Base-by-base conservation (phyloP, 2,797 vertebrate genomes). In the Takifugu ocellatus region DNA sequence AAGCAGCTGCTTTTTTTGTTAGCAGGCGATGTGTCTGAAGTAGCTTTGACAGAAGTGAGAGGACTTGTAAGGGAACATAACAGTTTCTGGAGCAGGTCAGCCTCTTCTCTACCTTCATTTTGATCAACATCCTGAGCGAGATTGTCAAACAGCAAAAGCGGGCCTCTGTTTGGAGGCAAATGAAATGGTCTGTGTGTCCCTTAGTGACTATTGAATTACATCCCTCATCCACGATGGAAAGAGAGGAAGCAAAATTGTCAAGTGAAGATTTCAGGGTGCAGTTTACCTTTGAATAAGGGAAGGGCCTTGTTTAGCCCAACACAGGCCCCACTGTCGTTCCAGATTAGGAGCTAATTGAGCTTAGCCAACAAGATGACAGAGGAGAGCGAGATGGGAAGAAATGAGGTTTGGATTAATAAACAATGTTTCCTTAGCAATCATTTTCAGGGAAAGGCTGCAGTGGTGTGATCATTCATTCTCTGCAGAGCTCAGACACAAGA, bases 121-220 rank as follows among this genome's bases (percentile, higher is more conserved):
- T 14, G 11, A 39, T 39, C 36, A 16, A 16, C 63, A 64, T 77
- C 67, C 71, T 31, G 14, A 59, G 77, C 72, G 78, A 77, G 66
- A 66, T 26, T 82, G 74, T 79, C 58, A 82, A 77, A 78, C 63
- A 53, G 17, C 46, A 65, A 85, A 70, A 80, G 82, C 77, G 56
- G 56, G 48, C 67, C 56, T 72, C 65, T 74, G 66, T 84, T 66
- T 64, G 59, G 53, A 24, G 60, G 66, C 64, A 77, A 75, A 70
- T 78, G 54, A 73, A 78, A 83, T 70, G 76, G 75, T 81, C 56
- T 66, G 66, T 46, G 63, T 9, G 68, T 84, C 80, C 81, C 86
- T 70, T 29, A 0, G 76, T 84, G 85, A 77, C 83, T 80, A 88
- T 90, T 72, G 63, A 75, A 74, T 89, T 88, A 86, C 83, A 74